Evolutionary conservation across 2,113 vertebrate species (phyloP).

Genomic region (Paratilapia polleni): DNA sequence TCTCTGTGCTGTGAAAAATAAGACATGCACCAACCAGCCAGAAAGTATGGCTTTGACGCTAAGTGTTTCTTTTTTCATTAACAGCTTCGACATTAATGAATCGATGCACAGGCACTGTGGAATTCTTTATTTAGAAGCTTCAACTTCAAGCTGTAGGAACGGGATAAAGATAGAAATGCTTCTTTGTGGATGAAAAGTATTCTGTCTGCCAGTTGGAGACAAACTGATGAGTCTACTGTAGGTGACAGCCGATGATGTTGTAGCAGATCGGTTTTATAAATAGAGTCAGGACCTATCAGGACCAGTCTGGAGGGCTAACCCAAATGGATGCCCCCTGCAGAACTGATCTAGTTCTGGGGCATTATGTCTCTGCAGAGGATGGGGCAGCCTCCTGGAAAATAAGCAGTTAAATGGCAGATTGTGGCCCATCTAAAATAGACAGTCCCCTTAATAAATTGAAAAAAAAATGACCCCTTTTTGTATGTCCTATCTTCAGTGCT

Average conservation of each 20-base stretch:
- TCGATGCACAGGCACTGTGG: neutral
- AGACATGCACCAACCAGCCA: slow-evolving; percentile 23
- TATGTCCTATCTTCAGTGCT: slow-evolving; percentile 27
- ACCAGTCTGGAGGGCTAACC: slow-evolving; percentile 40
- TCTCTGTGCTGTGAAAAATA: slow-evolving; percentile 34
- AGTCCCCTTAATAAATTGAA: slow-evolving; percentile 37
- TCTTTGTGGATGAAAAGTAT: neutral
- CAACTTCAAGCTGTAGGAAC: neutral
- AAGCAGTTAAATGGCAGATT: slow-evolving; percentile 55
- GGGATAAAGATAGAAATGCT: slow-evolving; percentile 7
- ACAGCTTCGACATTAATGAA: slow-evolving; percentile 35
- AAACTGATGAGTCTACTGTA: slow-evolving; percentile 5
- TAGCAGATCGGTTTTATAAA: slow-evolving; percentile 29
- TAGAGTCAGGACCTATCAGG: slow-evolving; percentile 1
- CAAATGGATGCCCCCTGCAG: slow-evolving; percentile 34
- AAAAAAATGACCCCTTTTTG: slow-evolving; percentile 50
- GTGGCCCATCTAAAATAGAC: slow-evolving; percentile 55
- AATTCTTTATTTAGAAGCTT: slow-evolving; percentile 33
- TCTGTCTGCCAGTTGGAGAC: slow-evolving; percentile 12
- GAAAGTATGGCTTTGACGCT: neutral
- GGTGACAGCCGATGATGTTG: neutral
- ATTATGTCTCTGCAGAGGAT: slow-evolving; percentile 19
- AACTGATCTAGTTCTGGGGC: slow-evolving; percentile 48
- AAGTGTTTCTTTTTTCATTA: neutral
- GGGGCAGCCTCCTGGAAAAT: slow-evolving; percentile 27